A percentile compares a stretch with the other conserved stretches of the same genome.
phyloP scores from a whole-genome alignment of 2,113 vertebrate species.

The Paramormyrops kingsleyae region DNA sequence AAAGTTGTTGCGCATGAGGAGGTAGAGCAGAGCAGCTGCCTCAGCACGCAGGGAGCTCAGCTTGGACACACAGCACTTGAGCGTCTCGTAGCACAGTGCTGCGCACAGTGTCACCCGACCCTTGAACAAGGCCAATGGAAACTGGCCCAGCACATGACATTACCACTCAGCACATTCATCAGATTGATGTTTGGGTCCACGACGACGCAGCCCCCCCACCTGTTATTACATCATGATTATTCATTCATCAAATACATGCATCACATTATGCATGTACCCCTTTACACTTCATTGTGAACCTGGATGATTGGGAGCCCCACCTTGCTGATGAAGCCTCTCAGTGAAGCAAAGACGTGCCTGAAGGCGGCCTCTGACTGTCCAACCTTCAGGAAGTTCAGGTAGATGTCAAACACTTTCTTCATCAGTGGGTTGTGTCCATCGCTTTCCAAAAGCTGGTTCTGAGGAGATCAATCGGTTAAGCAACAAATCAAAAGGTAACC shows the following conservation, averaged over 20 bases:
- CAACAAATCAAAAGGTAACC: neutral
- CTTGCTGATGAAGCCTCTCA: conserved; percentile 91
- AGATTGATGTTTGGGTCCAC: neutral
- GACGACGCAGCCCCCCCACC: neutral
- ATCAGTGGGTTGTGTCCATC: conserved; percentile 92
- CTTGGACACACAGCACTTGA: conserved; percentile 93
- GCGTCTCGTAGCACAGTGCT: conserved; percentile 87
- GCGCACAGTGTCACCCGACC: conserved; percentile 89
- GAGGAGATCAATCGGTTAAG: conserved; percentile 28
- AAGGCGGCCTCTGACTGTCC: conserved; percentile 85
- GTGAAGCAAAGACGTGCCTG: conserved; percentile 81
- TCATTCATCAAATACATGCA: neutral
- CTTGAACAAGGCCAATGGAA: conserved; percentile 86
- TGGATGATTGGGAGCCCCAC: conserved; percentile 44
- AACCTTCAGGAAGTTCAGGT: conserved; percentile 83
- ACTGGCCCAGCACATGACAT: conserved; percentile 55
- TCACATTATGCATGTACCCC: neutral
- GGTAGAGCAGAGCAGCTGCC: conserved; percentile 87
- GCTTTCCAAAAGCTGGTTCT: conserved; percentile 83
- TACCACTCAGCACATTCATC: neutral
- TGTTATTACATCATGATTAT: neutral
- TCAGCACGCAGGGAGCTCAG: conserved; percentile 77
- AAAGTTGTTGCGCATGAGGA: conserved; percentile 95
- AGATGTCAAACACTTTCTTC: conserved; percentile 93
- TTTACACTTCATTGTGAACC: neutral